Evolutionary conservation across 2,797 vertebrate species (phyloP).

Genomic region (Psittacula echo): DNA sequence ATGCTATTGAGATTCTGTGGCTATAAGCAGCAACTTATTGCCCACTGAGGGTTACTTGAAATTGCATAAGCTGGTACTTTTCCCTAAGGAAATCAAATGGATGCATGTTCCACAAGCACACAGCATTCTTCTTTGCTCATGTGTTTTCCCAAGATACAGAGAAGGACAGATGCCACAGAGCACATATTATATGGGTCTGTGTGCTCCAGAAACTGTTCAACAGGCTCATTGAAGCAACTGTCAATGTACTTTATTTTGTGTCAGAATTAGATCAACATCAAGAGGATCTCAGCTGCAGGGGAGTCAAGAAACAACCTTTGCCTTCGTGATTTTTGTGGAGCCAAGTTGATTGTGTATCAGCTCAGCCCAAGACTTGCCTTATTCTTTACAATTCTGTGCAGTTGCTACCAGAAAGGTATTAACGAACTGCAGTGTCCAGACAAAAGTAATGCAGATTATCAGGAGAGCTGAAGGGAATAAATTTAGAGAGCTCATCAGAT

Average conservation of each 20-base stretch:
- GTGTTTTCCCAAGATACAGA: neutral
- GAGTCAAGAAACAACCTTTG: neutral
- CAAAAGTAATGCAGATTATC: constrained; percentile 8
- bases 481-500: constrained; percentile 17
- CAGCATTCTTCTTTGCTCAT: neutral
- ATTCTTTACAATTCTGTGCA: neutral
- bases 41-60: neutral
- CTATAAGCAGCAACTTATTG: neutral
- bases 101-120: neutral
- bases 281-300: neutral
- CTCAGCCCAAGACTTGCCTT: neutral
- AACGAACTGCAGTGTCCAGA: neutral
- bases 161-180: neutral
- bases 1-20: neutral
- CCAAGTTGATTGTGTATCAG: neutral
- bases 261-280: neutral
- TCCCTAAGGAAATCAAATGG: neutral
- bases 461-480: neutral
- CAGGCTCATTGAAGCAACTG: neutral
- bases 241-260: neutral
- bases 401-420: neutral
- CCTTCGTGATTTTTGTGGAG: neutral
- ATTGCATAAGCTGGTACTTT: neutral
- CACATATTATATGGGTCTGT: neutral
- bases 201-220: neutral